Evolutionary conservation across 2,888 invertebrate genomes (phyloP).

Genomic region (Lypha dubia): DNA sequence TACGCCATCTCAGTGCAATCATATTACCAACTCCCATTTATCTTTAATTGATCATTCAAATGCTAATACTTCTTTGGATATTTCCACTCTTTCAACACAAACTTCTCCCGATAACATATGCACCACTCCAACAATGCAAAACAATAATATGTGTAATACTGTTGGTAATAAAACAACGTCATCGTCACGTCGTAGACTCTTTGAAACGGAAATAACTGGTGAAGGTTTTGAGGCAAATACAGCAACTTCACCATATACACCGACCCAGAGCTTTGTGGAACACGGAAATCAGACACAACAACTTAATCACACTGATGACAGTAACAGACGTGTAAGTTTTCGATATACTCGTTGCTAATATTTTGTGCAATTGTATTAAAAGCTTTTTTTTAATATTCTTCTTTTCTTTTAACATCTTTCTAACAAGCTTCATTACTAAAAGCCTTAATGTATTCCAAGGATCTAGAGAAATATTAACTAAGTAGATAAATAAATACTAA

Average conservation of each 20-base stretch:
- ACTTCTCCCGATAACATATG: slow-evolving; percentile 7
- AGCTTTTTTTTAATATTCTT: slow-evolving; percentile 26
- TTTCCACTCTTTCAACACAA: slow-evolving; percentile 50
- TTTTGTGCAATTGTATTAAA: not conserved
- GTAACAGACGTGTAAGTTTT: slow-evolving; percentile 73
- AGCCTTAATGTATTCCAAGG: slow-evolving; percentile 10
- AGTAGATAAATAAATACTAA: slow-evolving; percentile 28
- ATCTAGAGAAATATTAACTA: slow-evolving; percentile 36
- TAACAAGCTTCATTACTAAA: slow-evolving; percentile 66
- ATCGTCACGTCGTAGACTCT: slow-evolving; percentile 62
- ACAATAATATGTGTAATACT: not conserved
- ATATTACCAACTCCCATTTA: slow-evolving; percentile 20
- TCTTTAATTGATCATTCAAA: slow-evolving; percentile 57
- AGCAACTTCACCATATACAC: slow-evolving; percentile 13
- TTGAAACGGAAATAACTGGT: slow-evolving; percentile 36
- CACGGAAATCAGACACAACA: slow-evolving; percentile 8
- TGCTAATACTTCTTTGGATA: slow-evolving; percentile 63
- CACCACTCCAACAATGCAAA: slow-evolving; percentile 14
- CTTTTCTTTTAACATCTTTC: slow-evolving; percentile 56
- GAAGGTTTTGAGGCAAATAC: not conserved
- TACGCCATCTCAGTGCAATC: slow-evolving; percentile 38
- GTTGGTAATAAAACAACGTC: slow-evolving; percentile 3
- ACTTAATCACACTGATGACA: slow-evolving; percentile 6
- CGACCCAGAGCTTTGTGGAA: not conserved
- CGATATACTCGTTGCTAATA: slow-evolving; percentile 20